Evolutionary conservation across 2,113 vertebrate genomes (phyloP).

Genomic region (Channa maculata): DNA sequence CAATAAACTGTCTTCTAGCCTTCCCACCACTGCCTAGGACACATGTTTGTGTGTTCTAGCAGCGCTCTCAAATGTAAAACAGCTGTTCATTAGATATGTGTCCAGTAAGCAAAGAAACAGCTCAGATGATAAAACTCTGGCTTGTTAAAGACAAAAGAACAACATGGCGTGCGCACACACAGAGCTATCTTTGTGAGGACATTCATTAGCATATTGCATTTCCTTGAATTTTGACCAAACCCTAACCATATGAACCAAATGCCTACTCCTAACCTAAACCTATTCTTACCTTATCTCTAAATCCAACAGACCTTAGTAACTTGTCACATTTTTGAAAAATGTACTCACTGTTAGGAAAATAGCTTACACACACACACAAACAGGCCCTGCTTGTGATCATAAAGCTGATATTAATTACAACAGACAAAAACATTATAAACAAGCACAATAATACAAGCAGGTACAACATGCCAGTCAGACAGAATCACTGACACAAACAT

Average conservation of each 20-base stretch:
- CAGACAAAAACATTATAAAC: conserved; percentile 63
- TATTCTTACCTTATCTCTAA: not conserved
- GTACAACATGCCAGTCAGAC: conserved; percentile 49
- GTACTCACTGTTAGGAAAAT: too few species aligned
- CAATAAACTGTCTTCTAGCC: too few species aligned
- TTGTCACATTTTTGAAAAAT: too few species aligned
- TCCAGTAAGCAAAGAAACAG: conserved; percentile 57
- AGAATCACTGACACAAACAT: conserved; percentile 67
- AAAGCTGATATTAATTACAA: conserved; percentile 60
- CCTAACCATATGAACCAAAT: too few species aligned
- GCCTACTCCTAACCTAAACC: not conserved
- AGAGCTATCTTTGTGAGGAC: not conserved
- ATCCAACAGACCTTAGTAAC: too few species aligned
- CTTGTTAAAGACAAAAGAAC: conserved; percentile 74
- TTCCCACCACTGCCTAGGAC: too few species aligned
- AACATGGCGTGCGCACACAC: conserved; percentile 37
- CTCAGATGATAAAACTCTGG: conserved; percentile 47
- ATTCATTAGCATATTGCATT: too few species aligned
- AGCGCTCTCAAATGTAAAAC: conserved; percentile 47
- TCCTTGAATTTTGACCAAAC: too few species aligned
- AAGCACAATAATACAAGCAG: conserved; percentile 43
- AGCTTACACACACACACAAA: conserved; percentile 8
- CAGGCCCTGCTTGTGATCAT: conserved; percentile 46
- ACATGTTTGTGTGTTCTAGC: conserved; percentile 15
- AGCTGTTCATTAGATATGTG: conserved; percentile 77